Conservation (phyloP, 2,797 vertebrate genomes). For the Stomatorhinus walkeri region DNA sequence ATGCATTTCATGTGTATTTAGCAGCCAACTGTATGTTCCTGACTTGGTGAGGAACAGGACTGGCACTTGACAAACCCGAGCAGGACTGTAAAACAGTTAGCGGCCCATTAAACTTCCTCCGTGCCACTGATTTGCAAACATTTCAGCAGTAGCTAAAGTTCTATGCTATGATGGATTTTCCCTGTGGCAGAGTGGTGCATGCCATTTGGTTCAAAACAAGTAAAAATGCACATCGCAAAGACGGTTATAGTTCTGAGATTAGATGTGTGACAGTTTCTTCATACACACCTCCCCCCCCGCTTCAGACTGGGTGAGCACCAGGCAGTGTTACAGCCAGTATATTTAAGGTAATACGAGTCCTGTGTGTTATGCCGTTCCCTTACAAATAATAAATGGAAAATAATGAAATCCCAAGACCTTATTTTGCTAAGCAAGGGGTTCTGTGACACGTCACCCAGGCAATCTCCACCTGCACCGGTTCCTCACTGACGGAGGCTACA, state of each 20-base stretch:
- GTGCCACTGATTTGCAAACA: conserved; percentile 17
- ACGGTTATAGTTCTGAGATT: conserved; percentile 46
- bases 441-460: conserved; percentile 27
- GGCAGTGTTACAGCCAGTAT: conserved; percentile 54
- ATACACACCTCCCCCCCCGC: conserved; percentile 29
- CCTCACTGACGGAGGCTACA: conserved; percentile 38
- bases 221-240: conserved; percentile 46
- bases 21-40: neutral
- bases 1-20: conserved; percentile 42
- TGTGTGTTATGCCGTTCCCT: conserved; percentile 19
- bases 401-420: conserved; percentile 30
- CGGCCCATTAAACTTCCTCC: neutral
- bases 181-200: conserved; percentile 50
- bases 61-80: neutral
- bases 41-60: neutral
- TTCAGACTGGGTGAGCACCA: conserved; percentile 60
- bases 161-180: neutral
- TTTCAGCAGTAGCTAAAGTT: neutral
- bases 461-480: conserved; percentile 9
- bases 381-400: conserved; percentile 25
- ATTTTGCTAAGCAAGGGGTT: conserved; percentile 17
- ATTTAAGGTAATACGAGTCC: neutral
- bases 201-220: conserved; percentile 51
- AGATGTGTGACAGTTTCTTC: conserved; percentile 32
- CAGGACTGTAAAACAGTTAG: neutral